Evolutionary conservation across 64 coral and sea anemone genomes (phyloP).

Genomic region (Pachyseris speciosa): DNA sequence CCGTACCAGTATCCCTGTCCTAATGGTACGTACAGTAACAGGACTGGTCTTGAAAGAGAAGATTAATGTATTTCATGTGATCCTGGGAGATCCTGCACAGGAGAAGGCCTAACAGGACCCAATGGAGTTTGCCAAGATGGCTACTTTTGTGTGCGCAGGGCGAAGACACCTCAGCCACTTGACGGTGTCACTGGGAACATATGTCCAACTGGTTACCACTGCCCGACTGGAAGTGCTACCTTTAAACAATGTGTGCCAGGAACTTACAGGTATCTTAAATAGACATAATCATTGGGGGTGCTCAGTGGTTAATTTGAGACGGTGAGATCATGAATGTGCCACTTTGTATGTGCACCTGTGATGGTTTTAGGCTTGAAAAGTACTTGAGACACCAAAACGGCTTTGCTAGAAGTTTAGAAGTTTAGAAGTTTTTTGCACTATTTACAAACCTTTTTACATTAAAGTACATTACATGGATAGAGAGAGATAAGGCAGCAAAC

Average conservation of each 20-base stretch:
- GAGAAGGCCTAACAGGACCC: slow-evolving; percentile 75
- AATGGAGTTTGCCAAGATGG: slow-evolving; percentile 88
- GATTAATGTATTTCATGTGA: slow-evolving; percentile 75
- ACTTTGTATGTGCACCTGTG: too few relatives aligned
- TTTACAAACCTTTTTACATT: too few relatives aligned
- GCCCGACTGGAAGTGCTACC: slow-evolving; percentile 74
- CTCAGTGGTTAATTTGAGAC: background rate
- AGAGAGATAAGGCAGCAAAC: too few relatives aligned
- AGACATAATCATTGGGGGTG: background rate
- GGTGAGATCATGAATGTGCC: background rate
- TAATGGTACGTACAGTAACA: slow-evolving; percentile 91
- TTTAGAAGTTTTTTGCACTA: too few relatives aligned
- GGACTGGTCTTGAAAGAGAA: slow-evolving; percentile 47
- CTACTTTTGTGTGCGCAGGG: slow-evolving; percentile 70
- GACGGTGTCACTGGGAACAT: slow-evolving; percentile 89
- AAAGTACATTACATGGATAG: too few relatives aligned
- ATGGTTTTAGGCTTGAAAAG: too few relatives aligned
- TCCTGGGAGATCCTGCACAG: slow-evolving; percentile 87
- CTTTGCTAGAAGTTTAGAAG: too few relatives aligned
- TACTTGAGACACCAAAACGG: too few relatives aligned
- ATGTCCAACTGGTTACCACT: slow-evolving; percentile 80
- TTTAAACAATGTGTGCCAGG: slow-evolving; percentile 68
- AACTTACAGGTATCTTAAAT: slow-evolving; percentile 79
- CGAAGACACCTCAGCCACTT: slow-evolving; percentile 74
- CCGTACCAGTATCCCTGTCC: slow-evolving; percentile 72